Conservation (phyloP, 2,888 invertebrate genomes). For the Cheiracanthium punctorium region DNA sequence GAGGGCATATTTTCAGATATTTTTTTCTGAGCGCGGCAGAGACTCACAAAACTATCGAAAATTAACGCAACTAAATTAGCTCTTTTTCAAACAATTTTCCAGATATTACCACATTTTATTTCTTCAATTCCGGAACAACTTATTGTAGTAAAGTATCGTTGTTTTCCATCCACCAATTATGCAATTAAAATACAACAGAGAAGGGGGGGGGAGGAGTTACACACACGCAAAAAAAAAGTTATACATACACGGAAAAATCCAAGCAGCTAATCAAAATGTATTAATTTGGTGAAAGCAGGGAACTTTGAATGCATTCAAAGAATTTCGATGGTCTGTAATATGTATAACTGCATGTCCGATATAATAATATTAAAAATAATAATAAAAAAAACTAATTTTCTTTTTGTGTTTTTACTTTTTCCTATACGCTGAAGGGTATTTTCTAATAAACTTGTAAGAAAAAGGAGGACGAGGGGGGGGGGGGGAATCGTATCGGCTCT, state of each 20-base stretch:
- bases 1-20: neutral
- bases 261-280: constrained; percentile 4
- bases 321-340: neutral
- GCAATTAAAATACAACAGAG: neutral
- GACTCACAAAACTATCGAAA: neutral
- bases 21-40: neutral
- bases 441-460: neutral
- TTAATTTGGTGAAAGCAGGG: neutral
- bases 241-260: neutral
- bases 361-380: neutral
- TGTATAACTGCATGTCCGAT: neutral
- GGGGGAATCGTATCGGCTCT: neutral
- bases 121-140: neutral
- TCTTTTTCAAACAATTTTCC: neutral
- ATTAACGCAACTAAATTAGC: neutral
- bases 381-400: neutral
- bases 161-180: neutral
- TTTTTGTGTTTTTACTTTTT: neutral
- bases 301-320: neutral
- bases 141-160: neutral
- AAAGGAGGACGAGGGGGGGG: neutral
- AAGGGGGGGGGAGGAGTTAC: too few species aligned
- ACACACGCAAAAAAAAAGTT: neutral
- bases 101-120: neutral
- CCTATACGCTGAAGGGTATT: neutral